Evolutionary conservation across 2,888 invertebrate genomes (phyloP), one percentile per base, ranked within the genome.

Genomic region (Ennomos quercinarius): DNA sequence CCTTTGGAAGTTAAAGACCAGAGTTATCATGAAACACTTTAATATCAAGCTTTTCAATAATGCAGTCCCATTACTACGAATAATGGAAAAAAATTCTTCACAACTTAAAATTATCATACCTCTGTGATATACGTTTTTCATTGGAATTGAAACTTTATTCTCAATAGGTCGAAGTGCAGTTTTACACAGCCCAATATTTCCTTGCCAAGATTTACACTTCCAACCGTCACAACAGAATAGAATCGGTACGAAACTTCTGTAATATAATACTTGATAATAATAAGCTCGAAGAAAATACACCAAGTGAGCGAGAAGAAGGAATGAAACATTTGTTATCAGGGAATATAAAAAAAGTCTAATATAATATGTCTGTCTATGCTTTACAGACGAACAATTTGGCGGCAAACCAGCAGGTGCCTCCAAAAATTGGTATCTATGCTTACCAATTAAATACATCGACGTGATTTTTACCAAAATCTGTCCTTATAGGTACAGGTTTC

Each of bases 181-280:
- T 49, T 49, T 27, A 41, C 49, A 27, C 36, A 34, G 12, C 36
- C 27, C 10, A 6, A 36, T 27, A 4, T 3, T 6, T 27, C 17
- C 10, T 39, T 17, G 45, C 10, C n/a, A 53, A 55, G 43, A 17
- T 43, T 43, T 43, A 27, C 34, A 34, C 45, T 27, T 34, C 39
- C 46, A 39, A 35, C 42, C 10, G 10, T 2, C 12, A 27, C 36
- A 40, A 46, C 12, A 27, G 36, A 40, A 46, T 57, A 57, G 45
- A 48, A 17, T 50, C 46, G 50, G 3, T 9, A 13, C n/a, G 50
- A 36, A 39, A 44, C 10, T 45, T 34, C 35, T 48, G 9, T 42
- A 53, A 39, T 17, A 13, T 39, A 40, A 12, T 40, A 41, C 41
- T 41, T 49, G 39, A 39, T 39, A 47, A 47, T 47, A 36, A n/a